Evolutionary conservation across 1,140 invertebrate species (phyloP), one percentile per base, ranked within the genome.

Genomic region (Heliconius himera): DNA sequence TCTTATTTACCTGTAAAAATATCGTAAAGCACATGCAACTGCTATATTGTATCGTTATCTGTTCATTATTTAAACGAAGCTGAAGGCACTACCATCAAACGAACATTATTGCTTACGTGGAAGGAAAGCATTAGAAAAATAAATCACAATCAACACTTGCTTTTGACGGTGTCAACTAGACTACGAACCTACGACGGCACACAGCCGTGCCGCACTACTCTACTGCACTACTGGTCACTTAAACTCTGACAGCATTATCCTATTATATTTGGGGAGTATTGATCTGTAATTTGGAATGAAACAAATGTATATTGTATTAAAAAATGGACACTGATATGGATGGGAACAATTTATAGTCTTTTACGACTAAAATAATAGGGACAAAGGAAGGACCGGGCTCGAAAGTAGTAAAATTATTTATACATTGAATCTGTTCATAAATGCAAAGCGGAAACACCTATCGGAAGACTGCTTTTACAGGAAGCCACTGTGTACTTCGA

Each of bases 381-480:
- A 78, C 77, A 80, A 80, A 75, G 75, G 80, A 77, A 60, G 41
- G 75, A 70, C 71, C 81, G 80, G 83, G 81, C 80, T 83, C 78
- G 60, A 60, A 81, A 77, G 60, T 76, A 70, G 46, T 41, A 76
- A 76, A 82, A 80, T 73, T 77, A 86, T 82, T 82, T 76, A 84
- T 77, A 85, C 79, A 81, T 79, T 78, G 73, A 76, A 70, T 79
- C 86, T 90, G 87, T 90, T 90, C 93, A 60, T 83, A 93, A 94
- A 94, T 92, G 91, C 91, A 91, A 86, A 93, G 89, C 89, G 88
- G 90, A 91, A 92, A 94, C 88, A 94, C 87, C 91, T 94, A 94
- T 93, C 93, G 93, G 93, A 94, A 94, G 93, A 94, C 93, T 93
- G 92, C 87, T 88, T 91, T 94, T 86, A 90, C 88, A 93, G 93